Evolutionary conservation across 2,797 vertebrate species (phyloP).

Genomic region (Tiaroga cobitis): DNA sequence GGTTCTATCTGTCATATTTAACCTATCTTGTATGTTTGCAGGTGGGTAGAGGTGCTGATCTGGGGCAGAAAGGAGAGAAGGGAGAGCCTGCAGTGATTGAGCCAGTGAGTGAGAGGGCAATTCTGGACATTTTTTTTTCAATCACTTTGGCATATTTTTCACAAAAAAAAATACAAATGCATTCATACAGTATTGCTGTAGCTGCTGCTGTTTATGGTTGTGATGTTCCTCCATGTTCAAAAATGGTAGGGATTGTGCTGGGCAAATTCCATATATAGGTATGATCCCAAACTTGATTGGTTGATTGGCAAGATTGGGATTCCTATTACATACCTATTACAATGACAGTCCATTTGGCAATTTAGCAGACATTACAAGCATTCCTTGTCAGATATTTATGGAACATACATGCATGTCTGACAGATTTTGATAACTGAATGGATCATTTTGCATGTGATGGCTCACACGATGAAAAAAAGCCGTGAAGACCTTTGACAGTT

Average conservation of each 20-base stretch:
- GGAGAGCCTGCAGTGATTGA: conserved; percentile 97
- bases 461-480: background rate
- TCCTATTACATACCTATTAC: background rate
- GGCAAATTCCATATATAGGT: background rate
- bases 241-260: background rate
- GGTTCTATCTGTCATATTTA: conserved; percentile 17
- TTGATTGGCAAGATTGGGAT: background rate
- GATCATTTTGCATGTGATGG: background rate
- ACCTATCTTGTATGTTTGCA: conserved; percentile 66
- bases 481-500: background rate
- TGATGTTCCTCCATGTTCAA: no score
- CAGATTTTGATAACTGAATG: background rate
- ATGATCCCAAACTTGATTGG: background rate
- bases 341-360: background rate
- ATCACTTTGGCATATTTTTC: background rate
- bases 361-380: background rate
- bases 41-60: conserved; percentile 83
- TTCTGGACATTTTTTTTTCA: background rate
- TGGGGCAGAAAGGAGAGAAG: conserved; percentile 95
- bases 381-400: background rate
- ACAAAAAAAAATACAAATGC: no score
- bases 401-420: background rate
- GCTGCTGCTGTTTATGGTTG: no score
- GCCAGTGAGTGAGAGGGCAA: conserved; percentile 84
- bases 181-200: no score